These are phyloP conservation scores for Brenthis hecate DNA, from an alignment of 2,888 invertebrate species.

Conservation along the genomic window DNA sequence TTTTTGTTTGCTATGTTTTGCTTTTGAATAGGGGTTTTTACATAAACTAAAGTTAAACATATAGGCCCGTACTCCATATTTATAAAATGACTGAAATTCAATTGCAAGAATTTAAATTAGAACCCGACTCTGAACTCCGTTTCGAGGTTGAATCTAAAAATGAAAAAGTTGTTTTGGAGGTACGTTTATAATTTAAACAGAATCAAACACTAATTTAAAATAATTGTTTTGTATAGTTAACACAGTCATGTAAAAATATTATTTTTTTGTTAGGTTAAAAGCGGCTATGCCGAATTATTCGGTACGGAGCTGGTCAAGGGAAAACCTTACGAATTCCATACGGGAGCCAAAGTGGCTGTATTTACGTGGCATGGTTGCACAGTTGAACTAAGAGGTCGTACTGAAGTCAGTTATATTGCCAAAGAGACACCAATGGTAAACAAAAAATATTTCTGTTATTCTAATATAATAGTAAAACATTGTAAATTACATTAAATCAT, in stretches of 20 bases:
- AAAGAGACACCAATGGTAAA: constrained; percentile 97
- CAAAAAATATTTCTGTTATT: background rate
- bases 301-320: constrained; percentile 97
- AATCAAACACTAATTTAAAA: background rate
- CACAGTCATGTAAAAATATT: constrained; percentile 23
- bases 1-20: too few relatives aligned
- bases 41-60: constrained; percentile 1
- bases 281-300: constrained; percentile 97
- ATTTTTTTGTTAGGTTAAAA: constrained; percentile 85
- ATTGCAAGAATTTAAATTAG: constrained; percentile 89
- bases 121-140: constrained; percentile 93
- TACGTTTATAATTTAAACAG: constrained; percentile 47
- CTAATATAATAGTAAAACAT: background rate
- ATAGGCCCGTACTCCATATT: background rate
- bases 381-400: constrained; percentile 91
- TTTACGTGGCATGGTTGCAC: constrained; percentile 98
- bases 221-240: background rate
- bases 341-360: constrained; percentile 96
- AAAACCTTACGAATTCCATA: constrained; percentile 93
- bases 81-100: constrained; percentile 74
- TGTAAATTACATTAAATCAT: too few relatives aligned
- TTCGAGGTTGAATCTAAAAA: constrained; percentile 96
- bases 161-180: constrained; percentile 91
- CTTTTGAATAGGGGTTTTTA: background rate
- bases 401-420: constrained; percentile 96